Evolutionary conservation across 2,797 vertebrate genomes (phyloP).

Genomic region (Brachyrhaphis roseni): DNA sequence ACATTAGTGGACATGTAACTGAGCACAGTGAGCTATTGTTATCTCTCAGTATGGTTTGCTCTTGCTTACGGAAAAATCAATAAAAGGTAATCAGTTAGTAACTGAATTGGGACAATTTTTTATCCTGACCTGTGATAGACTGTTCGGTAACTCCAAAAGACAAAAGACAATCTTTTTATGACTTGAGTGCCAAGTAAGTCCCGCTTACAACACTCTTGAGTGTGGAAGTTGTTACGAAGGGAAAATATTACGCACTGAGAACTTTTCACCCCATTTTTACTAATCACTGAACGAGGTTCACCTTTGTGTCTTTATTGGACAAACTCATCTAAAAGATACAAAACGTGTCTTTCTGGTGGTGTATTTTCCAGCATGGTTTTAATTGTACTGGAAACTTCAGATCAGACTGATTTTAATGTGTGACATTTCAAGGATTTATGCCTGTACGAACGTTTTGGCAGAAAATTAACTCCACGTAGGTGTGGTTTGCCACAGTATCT

Average conservation of each 20-base stretch:
- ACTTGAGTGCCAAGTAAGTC: background rate
- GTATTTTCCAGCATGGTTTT: background rate
- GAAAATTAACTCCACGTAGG: background rate
- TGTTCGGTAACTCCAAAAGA: background rate
- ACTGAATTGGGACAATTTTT: background rate
- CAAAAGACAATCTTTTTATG: background rate
- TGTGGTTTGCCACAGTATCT: background rate
- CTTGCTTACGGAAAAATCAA: background rate
- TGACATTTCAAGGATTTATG: background rate
- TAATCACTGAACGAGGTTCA: background rate
- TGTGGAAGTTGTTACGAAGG: background rate
- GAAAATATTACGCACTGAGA: background rate
- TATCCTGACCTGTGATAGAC: background rate
- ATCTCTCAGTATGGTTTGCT: background rate
- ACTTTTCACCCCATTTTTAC: background rate
- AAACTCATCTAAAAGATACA: background rate
- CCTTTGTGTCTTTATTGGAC: background rate
- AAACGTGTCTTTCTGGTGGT: background rate
- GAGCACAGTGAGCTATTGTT: background rate
- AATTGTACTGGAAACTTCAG: background rate
- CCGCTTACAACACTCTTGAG: background rate
- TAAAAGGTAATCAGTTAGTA: background rate
- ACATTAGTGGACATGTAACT: background rate
- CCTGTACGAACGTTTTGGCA: background rate
- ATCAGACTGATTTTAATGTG: background rate